Evolutionary conservation across 2,113 vertebrate genomes (phyloP).

Genomic region (Oceanodroma tethys): DNA sequence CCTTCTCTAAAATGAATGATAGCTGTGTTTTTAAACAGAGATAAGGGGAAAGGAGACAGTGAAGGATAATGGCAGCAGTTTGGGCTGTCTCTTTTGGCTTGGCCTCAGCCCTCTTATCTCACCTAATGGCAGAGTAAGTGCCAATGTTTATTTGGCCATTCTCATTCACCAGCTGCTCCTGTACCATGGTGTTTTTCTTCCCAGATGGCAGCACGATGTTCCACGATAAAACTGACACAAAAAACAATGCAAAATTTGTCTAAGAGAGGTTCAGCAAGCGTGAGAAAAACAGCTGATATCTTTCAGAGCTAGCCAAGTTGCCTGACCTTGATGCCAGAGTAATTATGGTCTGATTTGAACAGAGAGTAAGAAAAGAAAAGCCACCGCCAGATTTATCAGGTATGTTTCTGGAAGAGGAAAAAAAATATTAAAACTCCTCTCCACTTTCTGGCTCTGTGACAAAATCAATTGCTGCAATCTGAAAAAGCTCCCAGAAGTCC

Average conservation of each 20-base stretch:
- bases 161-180: constrained; percentile 78
- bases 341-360: constrained; percentile 75
- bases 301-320: constrained; percentile 76
- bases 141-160: constrained; percentile 82
- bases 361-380: constrained; percentile 44
- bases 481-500: constrained; percentile 58
- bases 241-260: constrained; percentile 83
- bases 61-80: constrained; percentile 50
- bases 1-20: constrained; percentile 53
- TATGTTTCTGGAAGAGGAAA: constrained; percentile 54
- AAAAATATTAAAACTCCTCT: not conserved
- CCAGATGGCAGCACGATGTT: constrained; percentile 82
- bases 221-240: constrained; percentile 77
- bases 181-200: constrained; percentile 76
- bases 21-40: constrained; percentile 60
- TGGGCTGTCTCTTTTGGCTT: constrained; percentile 61
- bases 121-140: constrained; percentile 75
- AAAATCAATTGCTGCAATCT: constrained; percentile 56
- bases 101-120: constrained; percentile 72
- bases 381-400: constrained; percentile 67
- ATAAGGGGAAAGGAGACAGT: constrained; percentile 57
- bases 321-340: constrained; percentile 71
- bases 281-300: constrained; percentile 79
- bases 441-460: constrained; percentile 35
- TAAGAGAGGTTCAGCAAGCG: constrained; percentile 77